These are phyloP conservation scores for Apamea sordens DNA, from an alignment of 2,888 invertebrate species.

Conservation along the genomic window DNA sequence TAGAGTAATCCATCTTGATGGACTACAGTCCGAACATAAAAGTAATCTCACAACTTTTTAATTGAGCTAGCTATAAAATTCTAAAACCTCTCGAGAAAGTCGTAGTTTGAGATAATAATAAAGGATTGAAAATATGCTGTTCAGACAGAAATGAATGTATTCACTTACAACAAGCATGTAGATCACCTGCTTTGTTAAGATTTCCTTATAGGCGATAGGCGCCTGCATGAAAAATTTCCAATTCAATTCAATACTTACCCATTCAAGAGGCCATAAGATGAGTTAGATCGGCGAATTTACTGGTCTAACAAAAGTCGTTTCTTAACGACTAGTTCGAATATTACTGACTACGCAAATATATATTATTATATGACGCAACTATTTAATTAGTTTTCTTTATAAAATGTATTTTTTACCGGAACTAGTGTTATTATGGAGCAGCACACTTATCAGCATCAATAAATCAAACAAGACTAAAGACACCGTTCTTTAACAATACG, in stretches of 20 bases:
- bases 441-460: conserved; percentile 66
- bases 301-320: neutral
- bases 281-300: neutral
- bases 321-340: conserved; percentile 7
- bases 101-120: neutral
- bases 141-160: neutral
- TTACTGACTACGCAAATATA: neutral
- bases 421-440: conserved; percentile 35
- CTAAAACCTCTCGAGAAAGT: neutral
- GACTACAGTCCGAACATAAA: conserved; percentile 11
- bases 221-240: neutral
- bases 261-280: neutral
- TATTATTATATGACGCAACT: neutral
- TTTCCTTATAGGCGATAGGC: neutral
- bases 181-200: neutral
- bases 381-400: conserved; percentile 25
- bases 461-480: conserved; percentile 75
- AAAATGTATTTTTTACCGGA: conserved; percentile 35
- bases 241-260: neutral
- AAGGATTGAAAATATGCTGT: neutral
- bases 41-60: conserved; percentile 11
- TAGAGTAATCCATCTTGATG: conserved; percentile 35
- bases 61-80: conserved; percentile 5
- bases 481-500: conserved; percentile 81
- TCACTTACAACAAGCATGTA: neutral